A percentile compares a stretch with the other conserved stretches of the same genome.
Conservation (phyloP, 92 coral and sea anemone genomes). For the Palythoa caribaeorum region DNA sequence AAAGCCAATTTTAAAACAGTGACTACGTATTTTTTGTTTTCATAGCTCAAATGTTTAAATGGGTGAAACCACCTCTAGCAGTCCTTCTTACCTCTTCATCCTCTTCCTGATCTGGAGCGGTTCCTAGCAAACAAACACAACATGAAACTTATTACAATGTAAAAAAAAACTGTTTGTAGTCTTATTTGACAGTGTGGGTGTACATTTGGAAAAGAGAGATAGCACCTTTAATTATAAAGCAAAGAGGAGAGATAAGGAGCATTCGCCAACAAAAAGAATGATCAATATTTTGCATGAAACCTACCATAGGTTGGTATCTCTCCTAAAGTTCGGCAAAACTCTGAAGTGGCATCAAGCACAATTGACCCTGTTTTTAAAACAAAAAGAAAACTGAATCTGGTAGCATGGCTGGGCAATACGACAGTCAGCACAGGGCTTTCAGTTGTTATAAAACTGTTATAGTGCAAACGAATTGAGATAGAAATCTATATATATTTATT, state of each 20-base stretch:
- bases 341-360: conserved; percentile 96
- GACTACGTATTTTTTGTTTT: neutral
- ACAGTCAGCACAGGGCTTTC: too few species aligned
- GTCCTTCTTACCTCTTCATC: conserved; percentile 52
- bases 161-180: too few species aligned
- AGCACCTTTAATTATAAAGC: too few species aligned
- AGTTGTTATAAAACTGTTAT: too few species aligned
- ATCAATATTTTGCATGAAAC: conserved; percentile 23
- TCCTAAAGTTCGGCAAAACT: conserved; percentile 97
- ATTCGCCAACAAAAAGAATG: too few species aligned
- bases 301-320: conserved; percentile 95
- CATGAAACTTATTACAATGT: too few species aligned
- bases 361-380: conserved; percentile 72
- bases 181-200: too few species aligned
- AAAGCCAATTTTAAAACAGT: neutral
- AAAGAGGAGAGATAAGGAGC: too few species aligned
- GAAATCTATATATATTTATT: too few species aligned
- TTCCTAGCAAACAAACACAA: conserved; percentile 20
- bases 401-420: too few species aligned
- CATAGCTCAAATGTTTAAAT: conserved; percentile 1
- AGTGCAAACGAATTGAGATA: too few species aligned
- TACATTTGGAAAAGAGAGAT: too few species aligned
- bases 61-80: neutral
- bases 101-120: conserved; percentile 53
- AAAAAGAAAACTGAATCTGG: neutral